phyloP scores from a whole-genome alignment of 1,140 invertebrate species.

The Oryzaephilus surinamensis region DNA sequence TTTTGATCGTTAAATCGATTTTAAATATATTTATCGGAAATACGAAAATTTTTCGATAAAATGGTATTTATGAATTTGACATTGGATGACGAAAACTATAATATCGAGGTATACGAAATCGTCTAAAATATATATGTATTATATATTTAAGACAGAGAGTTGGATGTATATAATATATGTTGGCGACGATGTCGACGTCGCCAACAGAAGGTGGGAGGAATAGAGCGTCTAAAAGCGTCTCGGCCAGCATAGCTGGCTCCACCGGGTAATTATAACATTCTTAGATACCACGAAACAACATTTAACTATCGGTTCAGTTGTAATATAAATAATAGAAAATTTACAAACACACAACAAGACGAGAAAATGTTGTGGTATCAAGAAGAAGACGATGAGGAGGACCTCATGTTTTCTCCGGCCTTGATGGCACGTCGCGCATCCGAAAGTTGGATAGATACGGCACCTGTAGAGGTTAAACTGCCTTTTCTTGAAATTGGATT shows the following conservation, averaged over 20 bases:
- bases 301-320: constrained; percentile 3
- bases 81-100: no score
- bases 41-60: no score
- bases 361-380: constrained; percentile 50
- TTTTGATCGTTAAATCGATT: no score
- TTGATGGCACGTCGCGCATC: constrained; percentile 70
- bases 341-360: constrained; percentile 4
- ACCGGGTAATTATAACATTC: constrained; percentile 14
- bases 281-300: constrained; percentile 7
- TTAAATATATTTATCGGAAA: no score
- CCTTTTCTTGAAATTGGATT: no score
- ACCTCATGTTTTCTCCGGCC: constrained; percentile 73
- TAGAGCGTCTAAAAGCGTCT: constrained; percentile 32
- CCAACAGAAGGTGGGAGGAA: constrained; percentile 37
- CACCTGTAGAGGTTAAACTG: constrained; percentile 62
- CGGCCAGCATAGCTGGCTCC: constrained; percentile 10
- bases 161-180: no score
- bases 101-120: no score
- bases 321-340: neutral
- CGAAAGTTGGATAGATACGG: constrained; percentile 76
- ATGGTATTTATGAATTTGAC: no score
- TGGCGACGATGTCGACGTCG: constrained; percentile 24
- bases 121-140: no score
- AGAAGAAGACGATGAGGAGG: constrained; percentile 58
- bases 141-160: no score